Evolutionary conservation across 2,113 vertebrate species (phyloP), one percentile per base, ranked within the genome.

Genomic region (Psittacara wagleri): DNA sequence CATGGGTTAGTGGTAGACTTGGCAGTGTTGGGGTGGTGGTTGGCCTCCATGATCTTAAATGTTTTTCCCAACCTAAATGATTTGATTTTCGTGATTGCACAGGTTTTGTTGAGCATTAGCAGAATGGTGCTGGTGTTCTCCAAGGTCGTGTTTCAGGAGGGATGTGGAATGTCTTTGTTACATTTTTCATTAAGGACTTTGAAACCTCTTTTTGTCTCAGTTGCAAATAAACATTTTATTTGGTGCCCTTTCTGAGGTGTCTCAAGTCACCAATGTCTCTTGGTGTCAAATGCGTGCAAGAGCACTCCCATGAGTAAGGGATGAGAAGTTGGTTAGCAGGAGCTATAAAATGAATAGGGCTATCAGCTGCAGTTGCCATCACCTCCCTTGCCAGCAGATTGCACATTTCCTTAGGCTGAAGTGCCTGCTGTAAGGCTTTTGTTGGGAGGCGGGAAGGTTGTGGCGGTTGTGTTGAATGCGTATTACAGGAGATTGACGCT

Each of bases 401-500:
- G 25, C 8, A 0, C 9, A 0, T 2, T 49, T 54, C 68, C n/a
- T 37, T 29, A 20, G 62, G 67, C 62, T 49, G n/a, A 28, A 39
- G 64, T 1, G 4, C 24, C 27, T 22, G 27, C 35, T 1, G 6
- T 20, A 13, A 4, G 0, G 0, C 4, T 72, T 75, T 66, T 7
- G 28, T 9, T n/a, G 16, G 17, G 25, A 51, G 24, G 2, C 0
- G 3, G n/a, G 28, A 49, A 28, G 68, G 14, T 9, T 11, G 49
- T 1, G 15, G 28, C n/a, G 8, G 51, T 35, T 8, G 55, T 54
- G 49, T 23, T n/a, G 43, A 11, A 2, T 7, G 27, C 0, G 1
- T 51, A 6, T 11, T 2, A 0, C 4, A 7, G 3, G 51, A 33
- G 39, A 28, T 6, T 43, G 61, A 29, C 0, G 0, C 25, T 9